Conservation (phyloP, 2,888 invertebrate species). For the Endotricha flammealis region DNA sequence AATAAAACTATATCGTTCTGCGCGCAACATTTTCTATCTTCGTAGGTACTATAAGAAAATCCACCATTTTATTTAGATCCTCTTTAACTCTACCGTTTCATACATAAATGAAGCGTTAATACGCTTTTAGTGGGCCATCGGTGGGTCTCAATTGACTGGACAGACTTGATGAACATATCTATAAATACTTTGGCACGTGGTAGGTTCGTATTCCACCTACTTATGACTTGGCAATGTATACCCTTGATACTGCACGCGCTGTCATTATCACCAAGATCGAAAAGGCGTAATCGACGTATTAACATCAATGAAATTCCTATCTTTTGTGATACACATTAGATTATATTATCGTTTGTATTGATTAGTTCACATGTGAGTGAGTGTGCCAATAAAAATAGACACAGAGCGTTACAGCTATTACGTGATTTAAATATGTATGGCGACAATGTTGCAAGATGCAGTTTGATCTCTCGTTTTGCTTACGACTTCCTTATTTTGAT, state of each 20-base stretch:
- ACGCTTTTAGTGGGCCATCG: no score
- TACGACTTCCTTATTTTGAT: conserved; percentile 53
- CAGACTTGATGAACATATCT: conserved; percentile 24
- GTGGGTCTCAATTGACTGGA: conserved; percentile 34
- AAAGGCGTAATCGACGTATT: conserved; percentile 20
- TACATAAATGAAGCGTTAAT: conserved; percentile 9
- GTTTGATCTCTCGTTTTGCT: conserved; percentile 35
- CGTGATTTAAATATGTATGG: conserved; percentile 55
- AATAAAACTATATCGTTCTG: conserved; percentile 26
- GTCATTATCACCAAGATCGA: conserved; percentile 15
- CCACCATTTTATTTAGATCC: conserved; percentile 24
- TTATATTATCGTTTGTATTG: conserved; percentile 13
- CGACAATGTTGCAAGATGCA: conserved; percentile 55
- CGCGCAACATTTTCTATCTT: conserved; percentile 29
- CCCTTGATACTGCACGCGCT: conserved; percentile 35
- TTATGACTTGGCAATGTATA: conserved; percentile 50
- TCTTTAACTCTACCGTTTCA: conserved; percentile 8
- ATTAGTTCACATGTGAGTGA: conserved; percentile 23
- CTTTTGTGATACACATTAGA: not conserved
- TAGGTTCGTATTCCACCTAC: conserved; percentile 33
- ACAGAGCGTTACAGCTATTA: conserved; percentile 44
- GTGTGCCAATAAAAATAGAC: conserved; percentile 44
- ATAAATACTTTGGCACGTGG: conserved; percentile 50
- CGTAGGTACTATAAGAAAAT: conserved; percentile 14
- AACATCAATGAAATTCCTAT: conserved; percentile 3